Percentiles rank a stretch among this genome's conserved stretches.
Evolutionary conservation across 1,140 invertebrate species (phyloP).

Genomic region (Leptinotarsa texana): DNA sequence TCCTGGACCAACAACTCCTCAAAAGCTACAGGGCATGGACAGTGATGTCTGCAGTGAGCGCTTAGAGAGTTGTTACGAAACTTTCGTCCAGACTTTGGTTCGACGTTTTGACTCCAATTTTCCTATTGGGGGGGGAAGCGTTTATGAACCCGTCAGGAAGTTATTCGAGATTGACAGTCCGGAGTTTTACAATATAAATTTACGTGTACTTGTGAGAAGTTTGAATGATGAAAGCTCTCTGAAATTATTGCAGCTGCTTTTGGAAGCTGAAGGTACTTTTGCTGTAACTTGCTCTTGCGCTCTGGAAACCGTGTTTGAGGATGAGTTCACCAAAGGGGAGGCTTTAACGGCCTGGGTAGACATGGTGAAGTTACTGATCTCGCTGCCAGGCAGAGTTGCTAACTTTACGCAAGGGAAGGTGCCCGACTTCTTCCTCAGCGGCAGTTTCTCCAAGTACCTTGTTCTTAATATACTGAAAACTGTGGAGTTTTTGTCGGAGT

Average conservation of each 20-base stretch:
- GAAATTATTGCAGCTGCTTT: constrained; percentile 57
- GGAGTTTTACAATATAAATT: constrained; percentile 58
- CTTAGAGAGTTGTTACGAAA: constrained; percentile 54
- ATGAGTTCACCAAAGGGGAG: constrained; percentile 42
- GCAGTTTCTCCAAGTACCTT: constrained; percentile 64
- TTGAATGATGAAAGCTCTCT: constrained; percentile 50
- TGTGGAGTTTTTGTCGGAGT: constrained; percentile 63
- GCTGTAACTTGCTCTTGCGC: constrained; percentile 55
- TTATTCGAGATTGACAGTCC: constrained; percentile 62
- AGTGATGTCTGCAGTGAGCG: constrained; percentile 51
- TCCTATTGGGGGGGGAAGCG: constrained; percentile 54
- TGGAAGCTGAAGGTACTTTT: constrained; percentile 63
- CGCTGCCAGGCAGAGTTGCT: constrained; percentile 68
- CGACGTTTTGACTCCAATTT: constrained; percentile 61
- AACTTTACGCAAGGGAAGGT: constrained; percentile 64
- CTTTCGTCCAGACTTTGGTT: constrained; percentile 56
- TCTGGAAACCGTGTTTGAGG: constrained; percentile 39
- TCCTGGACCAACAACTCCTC: constrained; percentile 66
- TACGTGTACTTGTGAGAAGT: constrained; percentile 56
- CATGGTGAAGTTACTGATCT: constrained; percentile 65
- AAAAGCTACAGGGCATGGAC: constrained; percentile 62
- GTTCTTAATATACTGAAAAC: constrained; percentile 63
- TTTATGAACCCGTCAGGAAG: constrained; percentile 52
- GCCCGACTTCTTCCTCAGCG: constrained; percentile 62
- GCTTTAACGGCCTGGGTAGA: constrained; percentile 57